Evolutionary conservation across 2,797 vertebrate genomes (phyloP), one percentile per base, ranked within the genome.

Genomic region (Galaxias olidus): DNA sequence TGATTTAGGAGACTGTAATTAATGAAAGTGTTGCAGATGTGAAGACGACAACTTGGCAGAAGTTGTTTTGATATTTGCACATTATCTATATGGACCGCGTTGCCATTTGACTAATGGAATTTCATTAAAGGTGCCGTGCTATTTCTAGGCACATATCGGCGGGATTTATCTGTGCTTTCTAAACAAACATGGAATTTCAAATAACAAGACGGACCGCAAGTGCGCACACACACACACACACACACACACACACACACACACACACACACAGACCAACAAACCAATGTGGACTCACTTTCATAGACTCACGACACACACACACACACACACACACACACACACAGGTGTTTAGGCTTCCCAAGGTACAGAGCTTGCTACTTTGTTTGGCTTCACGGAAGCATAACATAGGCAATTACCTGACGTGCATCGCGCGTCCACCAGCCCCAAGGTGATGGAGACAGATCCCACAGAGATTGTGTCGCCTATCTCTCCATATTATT

Each of bases 1-100:
- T 66, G 51, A 73, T 14, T 47, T 50, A 62, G 59, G 10, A 61
- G 13, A 57, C 44, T 44, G 63, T 69, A 67, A 87, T 88, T 80
- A 83, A 67, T 78, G n/a, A n/a, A 72, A 70, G 72, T 41, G 54
- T 68, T 76, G 71, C 61, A 30, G 30, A 30, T 30, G 30, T 30
- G 30, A 30, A 30, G 30, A 30, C 30, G 30, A 6, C 30, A 30
- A 30, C 2, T 30, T 30, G 30, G 30, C 30, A 30, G 30, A 30
- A 30, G 30, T 30, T 6, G 30, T 30, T 30, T 30, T 30, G 30
- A 30, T 30, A 3, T 30, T 30, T 47, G 9, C 13, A 10, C 9
- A 10, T 47, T 4, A 47, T 47, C 13, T 47, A 47, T 47, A 14
- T 47, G 30, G 30, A 30, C 30, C 6, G 30, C 30, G 6, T 2